These are phyloP conservation scores for Notarius lentiginosus DNA, from an alignment of 2,113 vertebrate species.

Conservation along the genomic window DNA sequence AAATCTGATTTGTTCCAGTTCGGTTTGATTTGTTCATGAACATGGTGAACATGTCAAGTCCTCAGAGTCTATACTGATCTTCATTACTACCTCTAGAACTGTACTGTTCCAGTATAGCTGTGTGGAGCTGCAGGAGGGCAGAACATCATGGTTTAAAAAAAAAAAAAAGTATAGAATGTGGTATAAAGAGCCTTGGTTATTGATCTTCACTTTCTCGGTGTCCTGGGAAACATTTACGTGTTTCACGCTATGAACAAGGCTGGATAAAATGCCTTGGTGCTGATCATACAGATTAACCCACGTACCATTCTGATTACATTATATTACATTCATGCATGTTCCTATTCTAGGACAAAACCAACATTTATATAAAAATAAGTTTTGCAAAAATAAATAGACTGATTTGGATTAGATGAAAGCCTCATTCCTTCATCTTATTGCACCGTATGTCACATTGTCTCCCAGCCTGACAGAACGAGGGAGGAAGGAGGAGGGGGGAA, in stretches of 20 bases:
- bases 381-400: conserved; percentile 74
- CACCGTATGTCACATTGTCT: conserved; percentile 68
- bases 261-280: neutral
- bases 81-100: neutral
- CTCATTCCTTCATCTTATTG: conserved; percentile 70
- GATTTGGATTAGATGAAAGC: conserved; percentile 56
- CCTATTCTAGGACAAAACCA: conserved; percentile 30
- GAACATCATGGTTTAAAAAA: neutral
- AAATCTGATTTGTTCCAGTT: neutral
- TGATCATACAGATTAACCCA: conserved; percentile 7
- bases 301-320: conserved; percentile 8
- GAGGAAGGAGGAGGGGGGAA: conserved; percentile 39
- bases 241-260: neutral
- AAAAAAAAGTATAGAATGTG: neutral
- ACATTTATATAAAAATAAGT: conserved; percentile 72
- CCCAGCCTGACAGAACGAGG: conserved; percentile 33
- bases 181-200: neutral
- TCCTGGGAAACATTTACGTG: neutral
- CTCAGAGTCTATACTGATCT: neutral
- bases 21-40: neutral
- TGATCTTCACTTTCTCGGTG: neutral
- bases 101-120: too few relatives aligned
- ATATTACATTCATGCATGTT: conserved; percentile 18
- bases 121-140: neutral
- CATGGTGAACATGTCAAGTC: neutral